phyloP scores from a whole-genome alignment of 2,113 vertebrate species.

The Calyptomena viridis region DNA sequence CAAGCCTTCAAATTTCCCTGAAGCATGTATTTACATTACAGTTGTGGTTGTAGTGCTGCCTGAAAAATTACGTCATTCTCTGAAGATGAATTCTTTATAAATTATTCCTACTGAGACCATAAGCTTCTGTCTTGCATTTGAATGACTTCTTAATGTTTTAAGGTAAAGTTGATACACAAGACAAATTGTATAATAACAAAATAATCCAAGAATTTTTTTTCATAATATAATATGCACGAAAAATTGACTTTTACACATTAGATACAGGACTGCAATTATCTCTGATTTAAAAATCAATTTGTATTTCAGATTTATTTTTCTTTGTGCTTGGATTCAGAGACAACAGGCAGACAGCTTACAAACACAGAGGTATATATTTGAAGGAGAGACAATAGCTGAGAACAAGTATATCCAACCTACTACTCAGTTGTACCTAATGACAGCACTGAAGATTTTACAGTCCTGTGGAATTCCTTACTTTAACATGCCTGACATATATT shows the following conservation, averaged over 20 bases:
- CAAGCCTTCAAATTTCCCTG: conserved; percentile 4
- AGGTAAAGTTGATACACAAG: neutral
- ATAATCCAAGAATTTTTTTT: neutral
- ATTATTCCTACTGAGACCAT: neutral
- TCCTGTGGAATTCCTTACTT: neutral
- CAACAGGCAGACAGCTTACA: neutral
- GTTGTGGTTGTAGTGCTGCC: conserved; percentile 6
- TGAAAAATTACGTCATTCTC: neutral
- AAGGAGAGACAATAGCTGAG: neutral
- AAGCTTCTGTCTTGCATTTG: neutral
- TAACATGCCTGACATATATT: neutral
- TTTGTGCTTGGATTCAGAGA: neutral
- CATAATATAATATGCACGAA: neutral
- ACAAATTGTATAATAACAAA: neutral
- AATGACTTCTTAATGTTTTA: neutral
- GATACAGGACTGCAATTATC: neutral
- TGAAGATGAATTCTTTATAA: neutral
- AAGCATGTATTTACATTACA: conserved; percentile 21
- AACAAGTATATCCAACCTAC: neutral
- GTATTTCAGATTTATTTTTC: neutral
- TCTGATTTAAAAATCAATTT: neutral
- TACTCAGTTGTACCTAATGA: neutral
- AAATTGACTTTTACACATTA: neutral
- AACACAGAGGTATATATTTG: neutral
- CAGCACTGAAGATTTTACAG: neutral